Conservation (phyloP, 2,797 vertebrate species). For the Danio choprae region DNA sequence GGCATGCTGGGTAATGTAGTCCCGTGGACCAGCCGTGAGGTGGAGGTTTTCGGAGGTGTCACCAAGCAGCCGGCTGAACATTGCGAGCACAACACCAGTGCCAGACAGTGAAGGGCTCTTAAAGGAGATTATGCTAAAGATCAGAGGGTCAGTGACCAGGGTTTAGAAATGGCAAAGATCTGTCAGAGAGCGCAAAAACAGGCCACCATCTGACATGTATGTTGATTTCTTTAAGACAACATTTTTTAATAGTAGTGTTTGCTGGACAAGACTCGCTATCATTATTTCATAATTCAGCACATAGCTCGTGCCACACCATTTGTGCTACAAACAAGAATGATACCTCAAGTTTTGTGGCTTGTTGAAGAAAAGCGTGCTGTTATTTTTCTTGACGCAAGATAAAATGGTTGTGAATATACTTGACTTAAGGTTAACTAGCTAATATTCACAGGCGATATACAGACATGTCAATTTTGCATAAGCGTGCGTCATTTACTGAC, state of each 20-base stretch:
- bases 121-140: background rate
- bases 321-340: conserved; percentile 21
- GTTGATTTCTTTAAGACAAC: background rate
- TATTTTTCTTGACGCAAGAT: background rate
- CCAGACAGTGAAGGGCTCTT: conserved; percentile 68
- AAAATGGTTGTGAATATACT: background rate
- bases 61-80: conserved; percentile 84
- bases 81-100: conserved; percentile 81
- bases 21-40: conserved; percentile 87
- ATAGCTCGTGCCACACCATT: background rate
- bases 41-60: conserved; percentile 89
- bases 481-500: background rate
- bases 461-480: background rate
- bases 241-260: background rate
- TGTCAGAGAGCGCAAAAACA: background rate
- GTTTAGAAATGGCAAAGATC: conserved; percentile 60
- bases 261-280: background rate
- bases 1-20: conserved; percentile 85
- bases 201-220: background rate
- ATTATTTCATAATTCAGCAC: background rate
- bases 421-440: background rate
- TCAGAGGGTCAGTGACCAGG: conserved; percentile 50
- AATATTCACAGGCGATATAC: background rate
- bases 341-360: conserved; percentile 14
- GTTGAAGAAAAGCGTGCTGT: conserved; percentile 4